These are phyloP conservation scores for Micromys minutus DNA, from an alignment of 2,113 vertebrate genomes.

Conservation along the genomic window DNA sequence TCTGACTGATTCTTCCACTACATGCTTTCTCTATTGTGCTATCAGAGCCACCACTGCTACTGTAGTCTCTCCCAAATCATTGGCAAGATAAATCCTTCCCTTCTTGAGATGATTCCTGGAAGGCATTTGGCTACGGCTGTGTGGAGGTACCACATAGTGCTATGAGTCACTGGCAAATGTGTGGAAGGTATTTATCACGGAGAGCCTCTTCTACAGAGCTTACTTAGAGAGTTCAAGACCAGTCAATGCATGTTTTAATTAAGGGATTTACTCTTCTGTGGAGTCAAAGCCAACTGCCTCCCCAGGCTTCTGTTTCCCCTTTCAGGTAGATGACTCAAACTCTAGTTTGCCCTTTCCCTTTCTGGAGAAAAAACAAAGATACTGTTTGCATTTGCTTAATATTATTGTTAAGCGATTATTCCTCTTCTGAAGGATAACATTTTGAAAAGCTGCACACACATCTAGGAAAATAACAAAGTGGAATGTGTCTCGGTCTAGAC, in stretches of 20 bases:
- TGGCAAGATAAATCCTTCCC: not conserved
- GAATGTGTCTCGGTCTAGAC: not conserved
- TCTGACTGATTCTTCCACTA: not conserved
- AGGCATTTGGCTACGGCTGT: not conserved
- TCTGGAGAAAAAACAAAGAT: not conserved
- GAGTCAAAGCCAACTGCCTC: not conserved
- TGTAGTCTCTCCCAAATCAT: not conserved
- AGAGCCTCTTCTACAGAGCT: not conserved
- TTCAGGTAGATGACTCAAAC: not conserved
- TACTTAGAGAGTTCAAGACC: not conserved
- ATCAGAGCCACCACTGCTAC: not conserved
- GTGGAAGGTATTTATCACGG: not conserved
- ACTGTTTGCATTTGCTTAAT: not conserved
- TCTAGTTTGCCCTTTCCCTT: not conserved
- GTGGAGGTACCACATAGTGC: not conserved
- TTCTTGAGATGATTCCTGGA: not conserved
- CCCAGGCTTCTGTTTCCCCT: not conserved
- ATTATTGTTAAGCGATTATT: not conserved
- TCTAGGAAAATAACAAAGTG: not conserved
- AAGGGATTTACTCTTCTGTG: not conserved
- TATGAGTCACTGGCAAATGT: not conserved
- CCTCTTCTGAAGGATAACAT: not conserved
- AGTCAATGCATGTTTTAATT: rapidly evolving
- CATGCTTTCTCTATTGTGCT: no score
- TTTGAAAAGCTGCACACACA: not conserved